These are phyloP conservation scores for Helicolenus hilgendorfi DNA, from an alignment of 2,797 vertebrate species.

Conservation along the genomic window DNA sequence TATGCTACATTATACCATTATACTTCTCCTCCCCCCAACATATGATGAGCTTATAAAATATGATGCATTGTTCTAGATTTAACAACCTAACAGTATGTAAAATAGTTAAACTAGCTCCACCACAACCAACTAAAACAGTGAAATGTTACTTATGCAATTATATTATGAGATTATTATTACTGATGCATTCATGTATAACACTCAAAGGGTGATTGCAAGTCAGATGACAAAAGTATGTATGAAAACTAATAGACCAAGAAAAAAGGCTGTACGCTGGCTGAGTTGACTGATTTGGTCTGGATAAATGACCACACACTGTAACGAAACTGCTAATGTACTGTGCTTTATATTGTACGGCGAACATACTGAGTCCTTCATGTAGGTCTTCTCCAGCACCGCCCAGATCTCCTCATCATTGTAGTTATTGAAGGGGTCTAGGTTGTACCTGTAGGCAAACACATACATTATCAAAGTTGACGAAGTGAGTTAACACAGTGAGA, in stretches of 20 bases:
- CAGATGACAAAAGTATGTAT: not conserved
- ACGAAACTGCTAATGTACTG: not conserved
- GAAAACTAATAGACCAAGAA: not conserved
- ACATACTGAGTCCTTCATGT: slow-evolving; percentile 89
- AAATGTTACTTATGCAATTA: no score
- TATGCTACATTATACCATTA: no score
- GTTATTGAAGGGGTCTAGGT: slow-evolving; percentile 88
- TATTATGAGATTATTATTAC: no score
- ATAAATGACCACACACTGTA: not conserved
- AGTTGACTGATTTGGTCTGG: not conserved
- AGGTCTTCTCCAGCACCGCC: slow-evolving; percentile 90
- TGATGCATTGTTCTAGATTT: no score
- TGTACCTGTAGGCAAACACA: slow-evolving; percentile 82
- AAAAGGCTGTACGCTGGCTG: not conserved
- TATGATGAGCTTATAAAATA: no score
- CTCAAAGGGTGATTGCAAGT: not conserved
- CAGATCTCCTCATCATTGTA: slow-evolving; percentile 88
- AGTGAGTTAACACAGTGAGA: not conserved
- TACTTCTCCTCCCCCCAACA: no score
- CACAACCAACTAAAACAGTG: no score
- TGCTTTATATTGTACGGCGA: no score
- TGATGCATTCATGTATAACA: no score
- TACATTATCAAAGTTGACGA: no score
- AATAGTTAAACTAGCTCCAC: no score
- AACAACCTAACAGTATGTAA: no score